Base-by-base conservation (phyloP, 2,797 vertebrate genomes). In the Muscicapa striata region DNA sequence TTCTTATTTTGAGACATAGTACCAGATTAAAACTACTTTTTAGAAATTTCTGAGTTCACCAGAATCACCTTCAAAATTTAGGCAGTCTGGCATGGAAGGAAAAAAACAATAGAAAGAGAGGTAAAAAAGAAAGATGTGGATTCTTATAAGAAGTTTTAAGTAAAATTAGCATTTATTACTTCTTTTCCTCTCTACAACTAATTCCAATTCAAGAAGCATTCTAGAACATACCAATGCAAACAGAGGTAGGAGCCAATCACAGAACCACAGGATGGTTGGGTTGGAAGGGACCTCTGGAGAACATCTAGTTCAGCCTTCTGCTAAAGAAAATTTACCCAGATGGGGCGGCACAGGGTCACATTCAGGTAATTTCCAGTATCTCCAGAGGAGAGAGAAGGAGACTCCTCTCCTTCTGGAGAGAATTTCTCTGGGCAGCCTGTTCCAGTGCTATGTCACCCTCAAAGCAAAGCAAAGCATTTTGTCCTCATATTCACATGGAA, bases 291-390 rank as follows among this genome's bases (percentile, higher is more conserved):
- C 38, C 5, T 45, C 10, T 40, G 38, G 21, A 70, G 10, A 34
- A 40, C 27, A 51, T n/a, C 11, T 30, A 22, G 13, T 30, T 61
- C 38, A 45, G 45, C 7, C 6, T 10, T 21, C 21, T 45, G 29
- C 8, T 76, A 51, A 57, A 51, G 23, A 19, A 69, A 45, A 29
- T 59, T 59, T 13, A 13, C 5, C 1, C 8, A 38, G n/a, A 51
- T n/a, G n/a, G 9, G 3, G 2, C 18, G 21, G 9, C 20, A 26
- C 24, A 45, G 7, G 27, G 4, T n/a, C 5, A 0, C 16, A 24
- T n/a, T 20, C 20, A 45, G 24, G 9, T 22, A 17, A 2, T 34
- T 83, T 83, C 45, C 24, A 26, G 10, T 17, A 63, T 14, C 2
- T 3, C 7, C 17, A 26, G 49, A 34, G 17, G 4, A 24, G 8